Evolutionary conservation across 2,888 invertebrate genomes (phyloP), one percentile per base, ranked within the genome.

Genomic region (Thecocarcelia acutangulata): DNA sequence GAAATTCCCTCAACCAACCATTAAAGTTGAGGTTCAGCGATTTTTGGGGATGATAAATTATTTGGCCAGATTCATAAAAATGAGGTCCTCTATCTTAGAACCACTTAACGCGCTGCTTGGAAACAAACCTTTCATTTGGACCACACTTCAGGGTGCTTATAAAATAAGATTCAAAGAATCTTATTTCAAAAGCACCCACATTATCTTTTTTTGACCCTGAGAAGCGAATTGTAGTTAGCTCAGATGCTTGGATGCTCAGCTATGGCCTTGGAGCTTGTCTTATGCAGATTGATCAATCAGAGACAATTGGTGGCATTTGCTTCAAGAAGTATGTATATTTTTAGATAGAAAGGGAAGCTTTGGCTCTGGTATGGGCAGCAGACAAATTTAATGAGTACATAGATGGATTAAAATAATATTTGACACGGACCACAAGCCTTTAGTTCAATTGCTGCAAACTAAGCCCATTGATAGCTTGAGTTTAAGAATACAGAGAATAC

Each of bases 281-380:
- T n/a, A n/a, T n/a, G n/a, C 72, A 72, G 52, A 28, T 72, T 37
- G 42, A 61, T 42, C 1, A 52, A 40, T 15, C 17, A 72, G 13
- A 61, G 52, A 19, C 59, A 72, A 61, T 42, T 59, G 0, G 72
- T 59, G 3, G 59, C 72, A 1, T 72, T 61, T 61, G 28, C 52
- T 9, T 73, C 72, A 33, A 61, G 61, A 21, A 61, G 54, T 19
- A 78, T 72, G 78, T 17, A 48, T 48, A 17, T 48, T 9, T 48
- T 1, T 19, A 50, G 9, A 50, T 21, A 15, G 21, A 50, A 21
- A 21, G 50, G 2, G 50, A 50, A 6, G 50, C 50, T 15, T 21
- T 50, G 5, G 21, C 12, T 12, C 21, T 50, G 21, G 21, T 21
- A 1, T 50, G 50, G 50, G 19, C 50, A 9, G 50, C 50, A 12